Conservation (phyloP, 2,888 invertebrate species). For the Drosophila leonis region DNA sequence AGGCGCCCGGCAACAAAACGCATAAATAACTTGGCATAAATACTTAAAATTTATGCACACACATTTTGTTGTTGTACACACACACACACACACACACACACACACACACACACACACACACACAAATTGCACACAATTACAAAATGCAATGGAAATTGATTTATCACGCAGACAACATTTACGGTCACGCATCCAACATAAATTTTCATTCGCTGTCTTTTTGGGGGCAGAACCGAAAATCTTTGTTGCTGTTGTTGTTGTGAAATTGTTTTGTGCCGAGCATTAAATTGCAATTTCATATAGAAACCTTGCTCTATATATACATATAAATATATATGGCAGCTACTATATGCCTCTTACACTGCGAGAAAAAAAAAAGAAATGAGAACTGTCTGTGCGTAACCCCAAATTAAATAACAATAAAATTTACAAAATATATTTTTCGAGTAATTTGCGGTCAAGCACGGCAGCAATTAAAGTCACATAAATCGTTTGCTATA, state of each 20-base stretch:
- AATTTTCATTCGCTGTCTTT: slow-evolving; percentile 77
- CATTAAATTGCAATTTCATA: slow-evolving; percentile 71
- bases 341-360: slow-evolving; percentile 16
- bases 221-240: slow-evolving; percentile 51
- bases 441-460: slow-evolving; percentile 49
- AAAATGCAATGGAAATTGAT: slow-evolving; percentile 79
- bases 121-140: slow-evolving; percentile 74
- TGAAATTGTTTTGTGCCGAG: slow-evolving; percentile 65
- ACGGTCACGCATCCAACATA: slow-evolving; percentile 77
- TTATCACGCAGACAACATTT: slow-evolving; percentile 78
- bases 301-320: slow-evolving; percentile 27
- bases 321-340: slow-evolving; percentile 22
- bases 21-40: slow-evolving; percentile 66
- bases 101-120: neutral
- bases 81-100: neutral
- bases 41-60: slow-evolving; percentile 65
- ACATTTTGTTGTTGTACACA: slow-evolving; percentile 18
- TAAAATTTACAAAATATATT: slow-evolving; percentile 32
- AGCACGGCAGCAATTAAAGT: slow-evolving; percentile 32
- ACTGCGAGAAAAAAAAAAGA: slow-evolving; percentile 5
- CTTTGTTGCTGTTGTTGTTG: slow-evolving; percentile 45
- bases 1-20: slow-evolving; percentile 50
- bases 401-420: slow-evolving; percentile 42
- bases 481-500: slow-evolving; percentile 28
- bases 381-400: neutral